These are phyloP conservation scores for Tipula helvola DNA, from an alignment of 2,888 invertebrate species.

Conservation along the genomic window DNA sequence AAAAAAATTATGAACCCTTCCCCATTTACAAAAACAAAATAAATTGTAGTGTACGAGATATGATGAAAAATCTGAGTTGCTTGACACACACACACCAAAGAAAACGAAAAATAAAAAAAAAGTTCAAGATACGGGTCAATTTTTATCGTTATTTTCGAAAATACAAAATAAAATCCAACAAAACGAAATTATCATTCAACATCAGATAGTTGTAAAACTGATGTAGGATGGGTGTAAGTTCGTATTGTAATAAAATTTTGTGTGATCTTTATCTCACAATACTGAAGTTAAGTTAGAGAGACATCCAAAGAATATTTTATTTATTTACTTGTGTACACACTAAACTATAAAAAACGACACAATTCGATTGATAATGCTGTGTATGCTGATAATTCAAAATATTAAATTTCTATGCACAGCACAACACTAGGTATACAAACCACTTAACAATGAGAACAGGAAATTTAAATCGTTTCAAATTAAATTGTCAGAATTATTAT, in stretches of 20 bases:
- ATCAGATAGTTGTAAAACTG: not conserved
- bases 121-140: constrained; percentile 4
- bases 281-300: not conserved
- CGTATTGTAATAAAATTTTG: not conserved
- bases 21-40: not conserved
- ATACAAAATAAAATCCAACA: not conserved
- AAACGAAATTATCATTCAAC: not conserved
- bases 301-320: not conserved
- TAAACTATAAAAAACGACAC: not conserved
- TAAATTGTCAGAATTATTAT: not conserved
- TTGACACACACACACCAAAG: not conserved
- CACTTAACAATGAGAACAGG: not conserved
- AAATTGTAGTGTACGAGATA: not conserved
- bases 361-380: not conserved
- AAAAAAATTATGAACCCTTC: not conserved
- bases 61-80: not conserved
- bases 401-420: not conserved
- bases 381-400: not conserved
- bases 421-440: not conserved
- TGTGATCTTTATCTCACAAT: not conserved
- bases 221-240: not conserved
- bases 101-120: not conserved
- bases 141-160: not conserved
- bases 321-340: not conserved
- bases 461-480: not conserved